Evolutionary conservation across 2,113 vertebrate species (phyloP), one percentile per base, ranked within the genome.

Genomic region (Delphinapterus leucas): DNA sequence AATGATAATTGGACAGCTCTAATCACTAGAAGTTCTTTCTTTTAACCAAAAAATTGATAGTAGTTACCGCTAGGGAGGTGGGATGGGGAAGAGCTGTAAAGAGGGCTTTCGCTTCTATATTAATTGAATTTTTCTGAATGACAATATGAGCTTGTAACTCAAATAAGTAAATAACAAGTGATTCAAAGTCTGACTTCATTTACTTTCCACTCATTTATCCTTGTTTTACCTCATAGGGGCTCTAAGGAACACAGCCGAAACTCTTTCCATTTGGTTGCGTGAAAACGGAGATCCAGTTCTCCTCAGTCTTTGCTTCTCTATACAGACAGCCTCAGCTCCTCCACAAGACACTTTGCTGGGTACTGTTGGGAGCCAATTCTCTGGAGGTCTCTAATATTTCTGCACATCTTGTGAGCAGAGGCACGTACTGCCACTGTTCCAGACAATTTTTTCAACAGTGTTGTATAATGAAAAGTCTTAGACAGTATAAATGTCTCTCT

Each of bases 121-220:
- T 90, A 93, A 49, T 25, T 87, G 10, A 91, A 74, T 83, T 92
- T 93, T 93, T 93, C 10, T 67, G 36, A 86, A 85, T 44, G 68
- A 67, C 25, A 55, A 41, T 44, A 55, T 47, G 61, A 53, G 5
- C 38, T 76, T 90, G 1, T 11, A 89, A 94, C 20, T 89, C 13
- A 81, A 87, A 36, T 60, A 89, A 89, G n/a, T 68, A 91, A 95
- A 61, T 33, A 82, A 38, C 28, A 67, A 83, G 38, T 55, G 23
- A 63, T 73, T 88, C 60, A 79, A 94, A 89, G 89, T 63, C 11
- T 41, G 36, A 36, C 49, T 96, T 73, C 33, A 68, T 21, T 95
- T 71, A 67, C 4, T 86, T 96, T 90, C n/a, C 47, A 49, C 13
- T 76, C 12, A 49, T 67, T 63, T 53, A 61, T 58, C 20, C 12